These are phyloP conservation scores for Epinotia ramella DNA, from an alignment of 2,888 invertebrate species.

Conservation along the genomic window DNA sequence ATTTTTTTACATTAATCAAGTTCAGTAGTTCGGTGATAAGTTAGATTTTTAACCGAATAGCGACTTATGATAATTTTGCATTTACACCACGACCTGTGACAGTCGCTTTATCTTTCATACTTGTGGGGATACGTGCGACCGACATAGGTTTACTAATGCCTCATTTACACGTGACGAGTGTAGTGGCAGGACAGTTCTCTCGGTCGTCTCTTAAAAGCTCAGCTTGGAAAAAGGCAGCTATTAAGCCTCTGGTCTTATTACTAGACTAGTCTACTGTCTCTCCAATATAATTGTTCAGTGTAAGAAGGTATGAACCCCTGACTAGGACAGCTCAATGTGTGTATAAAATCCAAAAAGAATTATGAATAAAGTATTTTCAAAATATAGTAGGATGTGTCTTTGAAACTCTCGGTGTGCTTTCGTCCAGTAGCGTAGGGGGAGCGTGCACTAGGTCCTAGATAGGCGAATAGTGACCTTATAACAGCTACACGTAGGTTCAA, in stretches of 20 bases:
- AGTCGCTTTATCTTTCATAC: neutral
- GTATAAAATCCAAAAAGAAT: conserved; percentile 60
- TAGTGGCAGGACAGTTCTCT: conserved; percentile 1
- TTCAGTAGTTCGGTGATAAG: conserved; percentile 69
- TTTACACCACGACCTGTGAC: conserved; percentile 56
- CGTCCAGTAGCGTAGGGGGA: conserved; percentile 78
- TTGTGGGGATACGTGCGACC: neutral
- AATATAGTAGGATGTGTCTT: conserved; percentile 81
- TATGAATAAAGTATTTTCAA: conserved; percentile 70
- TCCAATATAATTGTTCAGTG: neutral
- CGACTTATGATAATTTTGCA: conserved; percentile 70
- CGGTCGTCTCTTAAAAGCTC: neutral
- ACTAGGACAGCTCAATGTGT: conserved; percentile 82
- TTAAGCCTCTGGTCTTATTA: neutral
- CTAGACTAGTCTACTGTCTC: neutral
- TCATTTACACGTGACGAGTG: neutral
- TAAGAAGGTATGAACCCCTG: conserved; percentile 56
- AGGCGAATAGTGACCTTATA: conserved; percentile 73
- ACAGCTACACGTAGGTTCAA: conserved; percentile 75
- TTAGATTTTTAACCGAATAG: conserved; percentile 68
- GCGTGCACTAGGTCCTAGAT: conserved; percentile 78
- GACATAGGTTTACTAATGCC: conserved; percentile 4
- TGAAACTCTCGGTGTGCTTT: conserved; percentile 83
- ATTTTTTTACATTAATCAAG: conserved; percentile 69
- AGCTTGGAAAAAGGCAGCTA: neutral